Conservation (phyloP, 1,140 invertebrate species). For the Neelides sp. region DNA sequence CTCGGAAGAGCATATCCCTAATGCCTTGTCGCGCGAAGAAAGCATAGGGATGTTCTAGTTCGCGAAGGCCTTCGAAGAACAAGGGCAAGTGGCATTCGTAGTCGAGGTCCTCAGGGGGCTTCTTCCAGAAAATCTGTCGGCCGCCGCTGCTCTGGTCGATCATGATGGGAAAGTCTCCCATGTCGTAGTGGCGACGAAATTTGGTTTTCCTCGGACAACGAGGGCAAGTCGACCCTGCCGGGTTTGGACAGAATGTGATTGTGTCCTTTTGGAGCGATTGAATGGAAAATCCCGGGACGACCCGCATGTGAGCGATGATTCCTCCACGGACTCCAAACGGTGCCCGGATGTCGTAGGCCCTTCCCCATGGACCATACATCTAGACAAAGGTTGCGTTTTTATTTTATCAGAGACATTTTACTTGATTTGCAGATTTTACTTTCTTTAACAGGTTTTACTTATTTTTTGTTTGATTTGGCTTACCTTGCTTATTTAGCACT, state of each 20-base stretch:
- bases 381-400: too few relatives aligned
- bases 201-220: slow-evolving; percentile 6
- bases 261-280: slow-evolving; percentile 10
- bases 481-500: too few relatives aligned
- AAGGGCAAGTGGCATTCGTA: slow-evolving; percentile 84
- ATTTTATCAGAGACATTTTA: too few relatives aligned
- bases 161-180: slow-evolving; percentile 8
- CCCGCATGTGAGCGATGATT: slow-evolving; percentile 3
- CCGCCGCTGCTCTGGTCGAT: slow-evolving; percentile 5
- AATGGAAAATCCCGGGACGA: slow-evolving; percentile 2
- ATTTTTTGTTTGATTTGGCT: too few relatives aligned
- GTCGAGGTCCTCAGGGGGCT: slow-evolving; percentile 67
- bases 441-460: too few relatives aligned
- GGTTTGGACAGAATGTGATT: slow-evolving; percentile 4
- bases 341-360: slow-evolving; percentile 8
- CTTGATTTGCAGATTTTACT: too few relatives aligned
- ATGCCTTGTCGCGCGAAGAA: slow-evolving; percentile 77
- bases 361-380: slow-evolving; percentile 9
- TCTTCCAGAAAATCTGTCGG: slow-evolving; percentile 4
- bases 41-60: slow-evolving; percentile 71
- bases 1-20: slow-evolving; percentile 63
- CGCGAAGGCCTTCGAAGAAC: slow-evolving; percentile 82
- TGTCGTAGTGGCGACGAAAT: slow-evolving; percentile 8
- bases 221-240: slow-evolving; percentile 5
- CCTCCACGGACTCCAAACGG: slow-evolving; percentile 8